Evolutionary conservation across 2,797 vertebrate species (phyloP).

Genomic region (Siniperca scherzeri): DNA sequence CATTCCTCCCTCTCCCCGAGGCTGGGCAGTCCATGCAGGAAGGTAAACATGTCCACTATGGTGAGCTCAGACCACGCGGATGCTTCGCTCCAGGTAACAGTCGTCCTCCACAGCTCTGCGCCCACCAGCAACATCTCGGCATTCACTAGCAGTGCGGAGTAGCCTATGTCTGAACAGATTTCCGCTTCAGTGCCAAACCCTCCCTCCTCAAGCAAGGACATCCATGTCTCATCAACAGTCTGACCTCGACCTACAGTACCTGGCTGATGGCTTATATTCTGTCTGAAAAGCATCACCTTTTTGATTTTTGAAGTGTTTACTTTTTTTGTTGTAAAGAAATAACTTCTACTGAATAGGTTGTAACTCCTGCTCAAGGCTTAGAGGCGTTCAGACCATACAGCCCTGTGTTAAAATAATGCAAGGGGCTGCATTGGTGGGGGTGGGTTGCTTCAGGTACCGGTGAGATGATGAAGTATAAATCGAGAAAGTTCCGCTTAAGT

Average conservation of each 20-base stretch:
- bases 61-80: slow-evolving; percentile 82
- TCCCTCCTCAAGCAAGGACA: slow-evolving; percentile 79
- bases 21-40: slow-evolving; percentile 76
- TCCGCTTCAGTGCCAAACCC: slow-evolving; percentile 69
- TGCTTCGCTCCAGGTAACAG: slow-evolving; percentile 82
- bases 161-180: slow-evolving; percentile 75
- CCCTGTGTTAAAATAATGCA: slow-evolving; percentile 7
- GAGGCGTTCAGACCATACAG: slow-evolving; percentile 17
- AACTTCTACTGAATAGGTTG: slow-evolving; percentile 14
- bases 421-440: neutral
- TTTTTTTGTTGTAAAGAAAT: slow-evolving; percentile 27
- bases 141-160: slow-evolving; percentile 55
- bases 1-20: slow-evolving; percentile 61
- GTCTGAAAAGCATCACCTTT: slow-evolving; percentile 46
- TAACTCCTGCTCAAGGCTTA: slow-evolving; percentile 35
- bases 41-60: slow-evolving; percentile 88
- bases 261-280: slow-evolving; percentile 67
- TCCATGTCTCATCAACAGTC: slow-evolving; percentile 59
- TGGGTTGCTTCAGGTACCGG: neutral
- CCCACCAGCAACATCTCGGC: slow-evolving; percentile 79
- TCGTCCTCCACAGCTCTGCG: slow-evolving; percentile 79
- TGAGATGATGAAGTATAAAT: slow-evolving; percentile 1
- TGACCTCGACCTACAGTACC: slow-evolving; percentile 73
- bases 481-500: neutral
- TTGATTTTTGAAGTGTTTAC: slow-evolving; percentile 32